Percentiles rank a stretch among this genome's conserved stretches.
phyloP scores from a whole-genome alignment of 2,113 vertebrate genomes.

The Phainopepla nitens region DNA sequence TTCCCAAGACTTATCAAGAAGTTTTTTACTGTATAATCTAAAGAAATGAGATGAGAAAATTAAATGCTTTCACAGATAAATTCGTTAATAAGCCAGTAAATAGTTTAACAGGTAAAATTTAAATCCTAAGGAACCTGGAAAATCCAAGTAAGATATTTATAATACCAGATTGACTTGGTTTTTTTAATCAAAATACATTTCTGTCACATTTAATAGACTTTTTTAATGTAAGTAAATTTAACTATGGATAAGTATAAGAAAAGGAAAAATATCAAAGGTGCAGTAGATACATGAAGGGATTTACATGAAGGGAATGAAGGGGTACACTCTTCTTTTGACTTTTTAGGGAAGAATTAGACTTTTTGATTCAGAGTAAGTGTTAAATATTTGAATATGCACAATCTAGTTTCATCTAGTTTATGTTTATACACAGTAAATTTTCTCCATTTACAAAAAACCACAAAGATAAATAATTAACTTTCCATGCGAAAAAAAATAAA shows the following conservation, averaged over 20 bases:
- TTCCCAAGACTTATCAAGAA: neutral
- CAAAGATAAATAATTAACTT: neutral
- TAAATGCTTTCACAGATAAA: neutral
- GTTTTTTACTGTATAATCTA: neutral
- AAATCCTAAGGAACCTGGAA: neutral
- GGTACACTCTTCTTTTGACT: neutral
- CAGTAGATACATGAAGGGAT: neutral
- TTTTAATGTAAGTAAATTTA: neutral
- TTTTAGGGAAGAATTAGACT: neutral
- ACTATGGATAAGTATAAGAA: neutral
- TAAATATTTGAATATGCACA: neutral
- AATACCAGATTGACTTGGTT: accelerated
- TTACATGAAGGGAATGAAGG: too few relatives aligned
- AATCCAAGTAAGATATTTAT: neutral
- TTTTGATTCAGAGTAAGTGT: neutral
- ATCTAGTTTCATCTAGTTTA: neutral
- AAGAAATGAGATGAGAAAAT: neutral
- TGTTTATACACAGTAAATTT: neutral
- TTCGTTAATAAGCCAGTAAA: neutral
- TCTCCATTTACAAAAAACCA: neutral
- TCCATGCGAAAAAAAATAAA: neutral
- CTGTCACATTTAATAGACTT: neutral
- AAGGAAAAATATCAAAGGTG: neutral
- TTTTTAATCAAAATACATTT: neutral
- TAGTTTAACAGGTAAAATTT: neutral